Evolutionary conservation across 2,888 invertebrate species (phyloP), one percentile per base, ranked within the genome.

Genomic region (Branchinecta sandiegonensis): DNA sequence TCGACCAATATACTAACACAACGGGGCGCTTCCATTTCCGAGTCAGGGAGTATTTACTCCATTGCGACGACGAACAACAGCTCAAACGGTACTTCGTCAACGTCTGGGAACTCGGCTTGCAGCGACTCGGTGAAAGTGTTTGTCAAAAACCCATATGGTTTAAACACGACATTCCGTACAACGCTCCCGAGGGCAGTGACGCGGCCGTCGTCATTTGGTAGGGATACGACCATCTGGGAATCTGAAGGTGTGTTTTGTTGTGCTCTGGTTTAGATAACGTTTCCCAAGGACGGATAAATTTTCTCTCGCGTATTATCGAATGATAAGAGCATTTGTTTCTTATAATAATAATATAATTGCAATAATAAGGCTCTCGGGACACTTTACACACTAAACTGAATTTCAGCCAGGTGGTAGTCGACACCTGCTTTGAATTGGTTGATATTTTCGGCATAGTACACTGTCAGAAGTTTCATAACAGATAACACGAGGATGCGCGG

Each of bases 1-100:
- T 10, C 63, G 23, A 17, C 11, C 8, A 56, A 56, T 56, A 56
- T 56, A 8, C 23, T 56, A 10, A 23, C 10, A 10, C 63, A 56
- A 56, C 63, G 23, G n/a, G 23, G 23, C 10, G 12, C 63, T 56
- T 56, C 23, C 23, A 4, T 37, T 6, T 56, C 63, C 8, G 63
- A 56, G 63, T 56, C 63, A 17, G 63, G 63, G 8, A 56, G 63
- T 10, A 56, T 56, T 9, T 56, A 56, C 23, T 56, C 63, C 8
- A 56, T 56, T 56, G 63, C 63, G n/a, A 56, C 63, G 11, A 56
- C 63, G 63, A 56, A 56, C 63, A 56, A 56, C 23, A 56, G 63
- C 23, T 56, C 63, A 17, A 56, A 56, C 23, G 23, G 14, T 9
- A 56, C 63, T n/a, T 56, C 63, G 63, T 17, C 63, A 23, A 17